Evolutionary conservation across 2,888 invertebrate species (phyloP).

Genomic region (Pristionchus arcanus): DNA sequence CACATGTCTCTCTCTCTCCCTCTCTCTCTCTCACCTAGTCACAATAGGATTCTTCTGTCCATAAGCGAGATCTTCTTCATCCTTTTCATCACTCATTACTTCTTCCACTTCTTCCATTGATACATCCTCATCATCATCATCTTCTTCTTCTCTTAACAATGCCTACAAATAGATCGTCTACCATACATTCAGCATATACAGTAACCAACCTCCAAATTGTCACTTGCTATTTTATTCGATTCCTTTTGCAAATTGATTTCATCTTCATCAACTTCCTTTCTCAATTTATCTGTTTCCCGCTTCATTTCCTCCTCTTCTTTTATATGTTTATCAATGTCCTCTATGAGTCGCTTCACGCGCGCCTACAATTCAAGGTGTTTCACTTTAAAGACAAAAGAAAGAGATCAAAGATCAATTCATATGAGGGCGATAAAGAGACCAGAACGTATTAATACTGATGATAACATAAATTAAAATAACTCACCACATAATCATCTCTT

Average conservation of each 20-base stretch:
- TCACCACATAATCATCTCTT: constrained; percentile 14
- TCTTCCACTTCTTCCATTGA: constrained; percentile 54
- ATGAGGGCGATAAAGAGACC: neutral
- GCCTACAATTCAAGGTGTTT: neutral
- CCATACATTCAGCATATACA: neutral
- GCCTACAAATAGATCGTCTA: neutral
- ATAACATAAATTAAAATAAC: neutral
- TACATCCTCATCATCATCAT: neutral
- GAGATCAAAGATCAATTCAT: neutral
- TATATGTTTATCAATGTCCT: neutral
- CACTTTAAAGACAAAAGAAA: neutral
- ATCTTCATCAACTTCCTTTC: constrained; percentile 56
- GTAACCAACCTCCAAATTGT: neutral
- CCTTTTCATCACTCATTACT: constrained; percentile 54
- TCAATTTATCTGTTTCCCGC: constrained; percentile 16
- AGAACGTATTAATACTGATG: neutral
- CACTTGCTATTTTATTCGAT: constrained; percentile 55
- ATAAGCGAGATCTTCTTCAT: neutral
- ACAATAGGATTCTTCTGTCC: neutral
- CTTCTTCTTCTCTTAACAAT: neutral
- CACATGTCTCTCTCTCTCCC: no score
- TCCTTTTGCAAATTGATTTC: constrained; percentile 58
- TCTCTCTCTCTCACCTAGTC: constrained; percentile 4
- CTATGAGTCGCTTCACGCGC: neutral
- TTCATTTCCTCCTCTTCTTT: constrained; percentile 48